Conservation (phyloP, 2,797 vertebrate genomes). For the Trichosurus vulpecula region DNA sequence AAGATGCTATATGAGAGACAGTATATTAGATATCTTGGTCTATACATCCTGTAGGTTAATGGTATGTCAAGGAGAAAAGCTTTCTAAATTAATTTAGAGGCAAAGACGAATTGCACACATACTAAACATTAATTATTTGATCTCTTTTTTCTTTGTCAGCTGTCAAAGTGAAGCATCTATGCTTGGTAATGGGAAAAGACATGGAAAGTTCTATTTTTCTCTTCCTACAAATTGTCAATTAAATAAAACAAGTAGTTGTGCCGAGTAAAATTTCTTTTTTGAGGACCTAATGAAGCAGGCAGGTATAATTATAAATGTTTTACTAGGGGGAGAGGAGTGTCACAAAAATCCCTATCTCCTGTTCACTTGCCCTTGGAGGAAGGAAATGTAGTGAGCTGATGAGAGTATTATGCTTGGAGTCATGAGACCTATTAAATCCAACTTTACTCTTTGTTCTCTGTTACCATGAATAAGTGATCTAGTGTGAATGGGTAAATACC, state of each 20-base stretch:
- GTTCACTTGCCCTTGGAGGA: background rate
- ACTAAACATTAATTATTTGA: conserved; percentile 33
- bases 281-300: conserved; percentile 11
- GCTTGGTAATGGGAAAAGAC: background rate
- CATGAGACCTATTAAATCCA: background rate
- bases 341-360: background rate
- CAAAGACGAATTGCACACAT: conserved; percentile 57
- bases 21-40: background rate
- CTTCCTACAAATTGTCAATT: background rate
- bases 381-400: background rate
- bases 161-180: conserved; percentile 47
- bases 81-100: background rate
- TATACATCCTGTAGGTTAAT: conserved; percentile 5
- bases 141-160: conserved; percentile 25
- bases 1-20: background rate
- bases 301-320: background rate
- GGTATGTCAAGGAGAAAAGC: background rate
- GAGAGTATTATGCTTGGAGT: background rate
- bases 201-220: background rate
- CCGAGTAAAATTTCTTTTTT: background rate
- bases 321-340: background rate
- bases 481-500: background rate
- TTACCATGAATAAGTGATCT: background rate
- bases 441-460: background rate
- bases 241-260: background rate